A percentile compares a stretch with the other conserved stretches of the same genome.
phyloP scores from a whole-genome alignment of 2,797 vertebrate genomes.

The Gymnoscopelus braueri region DNA sequence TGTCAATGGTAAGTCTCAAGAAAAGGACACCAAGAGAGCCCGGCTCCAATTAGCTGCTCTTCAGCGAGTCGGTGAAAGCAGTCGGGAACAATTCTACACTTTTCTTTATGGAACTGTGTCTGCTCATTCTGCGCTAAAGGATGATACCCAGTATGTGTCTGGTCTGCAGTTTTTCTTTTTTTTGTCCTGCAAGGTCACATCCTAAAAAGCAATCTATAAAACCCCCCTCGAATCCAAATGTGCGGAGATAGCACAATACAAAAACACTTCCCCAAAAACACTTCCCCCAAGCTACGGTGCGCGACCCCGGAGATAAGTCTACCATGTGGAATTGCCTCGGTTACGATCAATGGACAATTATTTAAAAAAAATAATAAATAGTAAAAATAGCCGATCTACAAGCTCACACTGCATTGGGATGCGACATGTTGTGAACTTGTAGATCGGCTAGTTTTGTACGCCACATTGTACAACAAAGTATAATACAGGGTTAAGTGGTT shows the following conservation, averaged over 20 bases:
- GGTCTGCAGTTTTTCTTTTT: constrained; percentile 25
- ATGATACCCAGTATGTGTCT: constrained; percentile 1
- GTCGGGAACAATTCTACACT: neutral
- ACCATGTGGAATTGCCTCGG: neutral
- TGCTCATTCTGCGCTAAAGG: neutral
- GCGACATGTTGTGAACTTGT: too few species aligned
- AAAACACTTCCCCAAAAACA: constrained; percentile 14
- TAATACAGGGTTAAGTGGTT: too few species aligned
- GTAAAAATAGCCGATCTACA: too few species aligned
- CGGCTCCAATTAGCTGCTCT: constrained; percentile 2
- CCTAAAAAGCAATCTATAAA: constrained; percentile 2
- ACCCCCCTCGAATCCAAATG: constrained; percentile 3
- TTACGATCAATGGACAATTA: too few species aligned
- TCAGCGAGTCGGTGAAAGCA: constrained; percentile 27
- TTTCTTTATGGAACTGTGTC: neutral
- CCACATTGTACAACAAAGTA: too few species aligned
- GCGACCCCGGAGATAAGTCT: neutral
- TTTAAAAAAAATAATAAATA: too few species aligned
- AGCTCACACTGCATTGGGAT: too few species aligned
- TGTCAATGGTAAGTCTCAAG: neutral
- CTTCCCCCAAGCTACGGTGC: neutral
- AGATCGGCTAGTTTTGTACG: too few species aligned
- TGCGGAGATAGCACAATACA: constrained; percentile 25
- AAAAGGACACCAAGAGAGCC: neutral
- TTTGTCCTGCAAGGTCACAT: constrained; percentile 48